Evolutionary conservation across 2,888 invertebrate species (phyloP).

Genomic region (Enoplolaimus lenunculus): DNA sequence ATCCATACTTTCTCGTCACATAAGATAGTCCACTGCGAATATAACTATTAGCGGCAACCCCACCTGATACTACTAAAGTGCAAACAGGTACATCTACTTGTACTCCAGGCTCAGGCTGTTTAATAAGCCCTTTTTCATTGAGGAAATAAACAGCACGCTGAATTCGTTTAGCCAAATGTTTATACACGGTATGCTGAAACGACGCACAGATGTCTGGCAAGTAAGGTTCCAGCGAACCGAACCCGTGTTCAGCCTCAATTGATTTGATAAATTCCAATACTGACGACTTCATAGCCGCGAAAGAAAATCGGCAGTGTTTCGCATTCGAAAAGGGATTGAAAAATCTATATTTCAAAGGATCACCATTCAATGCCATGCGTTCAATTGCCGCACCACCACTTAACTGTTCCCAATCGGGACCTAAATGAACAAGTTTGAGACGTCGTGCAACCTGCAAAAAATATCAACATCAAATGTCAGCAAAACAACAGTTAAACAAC

Average conservation of each 20-base stretch:
- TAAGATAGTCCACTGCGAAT: slow-evolving; percentile 51
- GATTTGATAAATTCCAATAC: not conserved
- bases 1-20: not conserved
- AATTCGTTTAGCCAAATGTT: slow-evolving; percentile 65
- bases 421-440: slow-evolving; percentile 58
- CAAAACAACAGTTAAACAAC: too few species aligned
- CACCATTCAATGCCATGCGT: slow-evolving; percentile 55
- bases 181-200: slow-evolving; percentile 58
- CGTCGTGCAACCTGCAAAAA: slow-evolving; percentile 56
- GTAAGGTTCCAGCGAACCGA: slow-evolving; percentile 22
- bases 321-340: slow-evolving; percentile 51
- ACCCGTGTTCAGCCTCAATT: slow-evolving; percentile 27
- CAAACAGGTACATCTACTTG: not conserved
- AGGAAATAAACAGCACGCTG: slow-evolving; percentile 64
- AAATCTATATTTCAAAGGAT: slow-evolving; percentile 55
- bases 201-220: slow-evolving; percentile 68
- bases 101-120: not conserved
- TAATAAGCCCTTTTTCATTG: not conserved
- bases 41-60: slow-evolving; percentile 81
- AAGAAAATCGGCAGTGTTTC: slow-evolving; percentile 3
- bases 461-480: not conserved
- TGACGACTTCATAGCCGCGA: not conserved
- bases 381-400: slow-evolving; percentile 77
- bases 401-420: slow-evolving; percentile 57
- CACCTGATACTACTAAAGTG: slow-evolving; percentile 74